Conservation (phyloP, 2,113 vertebrate genomes). For the Siniperca knerii region DNA sequence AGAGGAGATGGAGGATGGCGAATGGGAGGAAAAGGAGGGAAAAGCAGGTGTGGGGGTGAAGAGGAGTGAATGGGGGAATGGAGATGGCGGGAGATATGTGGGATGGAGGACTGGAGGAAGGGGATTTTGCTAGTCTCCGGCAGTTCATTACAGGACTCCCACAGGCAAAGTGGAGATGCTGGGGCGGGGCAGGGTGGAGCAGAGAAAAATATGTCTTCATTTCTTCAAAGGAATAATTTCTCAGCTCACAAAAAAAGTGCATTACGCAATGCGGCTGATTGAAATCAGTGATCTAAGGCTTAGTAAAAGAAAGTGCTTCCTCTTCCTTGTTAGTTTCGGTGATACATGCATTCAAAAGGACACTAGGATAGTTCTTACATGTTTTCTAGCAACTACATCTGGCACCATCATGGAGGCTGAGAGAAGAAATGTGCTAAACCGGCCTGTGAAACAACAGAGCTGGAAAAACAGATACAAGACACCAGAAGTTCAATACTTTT, state of each 20-base stretch:
- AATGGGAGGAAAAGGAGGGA: slow-evolving; percentile 44
- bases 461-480: not conserved
- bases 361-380: not conserved
- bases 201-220: slow-evolving; percentile 32
- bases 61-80: slow-evolving; percentile 40
- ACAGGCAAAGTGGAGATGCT: slow-evolving; percentile 1
- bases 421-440: not conserved
- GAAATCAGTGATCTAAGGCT: slow-evolving; percentile 6
- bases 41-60: slow-evolving; percentile 39
- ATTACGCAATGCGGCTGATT: not conserved
- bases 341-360: not conserved
- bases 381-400: slow-evolving; percentile 3
- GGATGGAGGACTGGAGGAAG: slow-evolving; percentile 29
- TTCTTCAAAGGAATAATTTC: slow-evolving; percentile 10
- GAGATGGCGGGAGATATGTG: slow-evolving; percentile 51
- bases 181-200: slow-evolving; percentile 6
- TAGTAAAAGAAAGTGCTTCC: not conserved
- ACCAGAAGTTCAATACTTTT: not conserved
- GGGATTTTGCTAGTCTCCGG: slow-evolving; percentile 40
- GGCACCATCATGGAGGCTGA: not conserved
- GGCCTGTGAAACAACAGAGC: not conserved
- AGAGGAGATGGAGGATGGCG: slow-evolving; percentile 23
- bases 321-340: not conserved
- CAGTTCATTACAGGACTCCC: slow-evolving; percentile 44
- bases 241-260: slow-evolving; percentile 2